A percentile compares a stretch with the other conserved stretches of the same genome.
Conservation (phyloP, 2,888 invertebrate genomes). For the Sinelater perroti region DNA sequence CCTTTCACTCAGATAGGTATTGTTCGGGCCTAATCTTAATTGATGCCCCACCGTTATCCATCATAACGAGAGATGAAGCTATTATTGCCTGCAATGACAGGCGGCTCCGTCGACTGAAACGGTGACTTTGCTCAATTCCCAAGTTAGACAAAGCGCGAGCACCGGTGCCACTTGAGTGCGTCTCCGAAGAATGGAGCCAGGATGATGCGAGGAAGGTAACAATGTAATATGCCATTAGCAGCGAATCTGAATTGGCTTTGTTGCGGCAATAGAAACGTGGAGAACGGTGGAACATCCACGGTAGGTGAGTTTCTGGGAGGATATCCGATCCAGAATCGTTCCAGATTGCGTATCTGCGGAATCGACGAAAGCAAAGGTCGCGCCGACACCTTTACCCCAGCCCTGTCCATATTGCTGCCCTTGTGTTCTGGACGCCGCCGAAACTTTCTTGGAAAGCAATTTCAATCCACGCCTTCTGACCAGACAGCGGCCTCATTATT, state of each 20-base stretch:
- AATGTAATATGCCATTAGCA: slow-evolving; percentile 64
- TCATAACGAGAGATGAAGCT: slow-evolving; percentile 58
- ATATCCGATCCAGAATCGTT: slow-evolving; percentile 34
- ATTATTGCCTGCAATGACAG: slow-evolving; percentile 55
- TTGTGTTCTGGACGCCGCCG: too few relatives aligned
- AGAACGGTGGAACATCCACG: slow-evolving; percentile 35
- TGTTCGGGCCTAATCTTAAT: slow-evolving; percentile 62
- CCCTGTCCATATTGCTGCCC: too few relatives aligned
- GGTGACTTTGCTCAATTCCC: slow-evolving; percentile 32
- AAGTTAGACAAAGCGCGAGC: slow-evolving; percentile 42
- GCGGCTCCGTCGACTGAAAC: slow-evolving; percentile 40
- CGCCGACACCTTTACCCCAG: too few relatives aligned
- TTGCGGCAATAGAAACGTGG: slow-evolving; percentile 50
- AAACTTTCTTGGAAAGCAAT: too few relatives aligned
- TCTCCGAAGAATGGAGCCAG: slow-evolving; percentile 51
- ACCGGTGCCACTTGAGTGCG: slow-evolving; percentile 50
- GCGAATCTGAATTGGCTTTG: slow-evolving; percentile 63
- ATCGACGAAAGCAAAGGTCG: slow-evolving; percentile 18
- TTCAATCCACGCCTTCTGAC: too few relatives aligned
- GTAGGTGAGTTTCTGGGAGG: slow-evolving; percentile 33
- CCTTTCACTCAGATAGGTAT: slow-evolving; percentile 56
- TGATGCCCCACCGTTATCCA: slow-evolving; percentile 62
- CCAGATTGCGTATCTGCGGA: slow-evolving; percentile 17
- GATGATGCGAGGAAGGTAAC: slow-evolving; percentile 57
- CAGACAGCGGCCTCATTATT: too few relatives aligned